Evolutionary conservation across 2,797 vertebrate species (phyloP), one percentile per base, ranked within the genome.

Genomic region (Spinus olivaceus): DNA sequence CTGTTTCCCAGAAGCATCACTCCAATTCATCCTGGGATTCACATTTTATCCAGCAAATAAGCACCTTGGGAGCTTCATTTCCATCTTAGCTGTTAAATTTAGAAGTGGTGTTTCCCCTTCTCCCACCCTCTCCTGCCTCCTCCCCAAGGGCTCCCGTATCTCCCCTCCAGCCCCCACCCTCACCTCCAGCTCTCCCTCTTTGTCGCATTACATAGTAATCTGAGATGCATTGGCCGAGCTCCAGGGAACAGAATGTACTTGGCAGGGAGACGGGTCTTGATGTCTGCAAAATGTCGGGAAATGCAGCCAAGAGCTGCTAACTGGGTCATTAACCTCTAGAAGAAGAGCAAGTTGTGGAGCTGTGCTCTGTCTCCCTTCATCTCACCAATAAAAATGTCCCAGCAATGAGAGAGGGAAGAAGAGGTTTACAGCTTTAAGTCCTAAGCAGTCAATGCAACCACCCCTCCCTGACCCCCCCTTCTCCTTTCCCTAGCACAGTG

Each of bases 241-340:
- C 98, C 98, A 98, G 97, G 97, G 98, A 98, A 98, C 98, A 98
- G 98, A 98, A 98, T 98, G 98, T 98, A 98, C 98, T 98, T 98
- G 98, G 98, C 98, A 98, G 96, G 94, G 96, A 96, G 96, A 95
- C 97, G 92, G 97, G 97, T 96, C 97, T 98, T 97, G 97, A 98
- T 98, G 98, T 98, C 98, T 98, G 98, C 98, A 98, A 98, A 98
- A 98, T 98, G 98, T 98, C 98, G 98, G 97, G 97, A 98, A 98
- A 97, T 96, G 97, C 97, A 98, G 98, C 98, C 98, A 98, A 98
- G 98, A 98, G 97, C 98, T 97, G 98, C 98, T 98, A 98, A 98
- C 98, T 98, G 98, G 98, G 98, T 98, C 98, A 98, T 98, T 98
- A 98, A 98, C 98, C 98, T 98, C 98, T 95, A 97, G 95, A 97